Base-by-base conservation (phyloP, 2,113 vertebrate species). In the Pagrus major region DNA sequence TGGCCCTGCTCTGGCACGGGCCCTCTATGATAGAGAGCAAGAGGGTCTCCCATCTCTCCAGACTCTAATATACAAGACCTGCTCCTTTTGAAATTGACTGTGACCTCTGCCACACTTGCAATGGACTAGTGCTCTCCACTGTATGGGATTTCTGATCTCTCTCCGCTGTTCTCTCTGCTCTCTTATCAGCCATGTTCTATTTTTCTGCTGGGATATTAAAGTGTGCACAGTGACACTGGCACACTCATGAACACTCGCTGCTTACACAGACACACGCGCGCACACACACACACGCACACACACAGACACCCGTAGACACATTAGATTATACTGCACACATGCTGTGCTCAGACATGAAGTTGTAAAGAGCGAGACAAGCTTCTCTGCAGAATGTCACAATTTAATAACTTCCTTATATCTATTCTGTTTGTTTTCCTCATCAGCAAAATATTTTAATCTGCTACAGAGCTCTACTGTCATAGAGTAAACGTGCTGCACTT, bases 21-120 rank as follows among this genome's bases (percentile, higher is more conserved):
- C 80, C 84, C 78, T 89, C 86, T 86, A 91, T 93, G 91, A 93
- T 91, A 76, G 90, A 90, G 90, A 92, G 88, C 89, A 92, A 60
- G 58, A 87, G 91, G 86, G 86, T 91, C 88, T 89, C 76, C 77
- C 88, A 78, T 93, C 90, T 91, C 87, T 86, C 84, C 85, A 87
- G 77, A 89, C 91, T 90, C 93, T 91, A 93, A 94, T 93, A 93
- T 90, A 92, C 85, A 89, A 89, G 89, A 86, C 77, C 89, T 90
- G 92, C 88, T 92, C 87, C 88, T 90, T 91, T 88, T 88, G 87
- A 94, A 93, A 94, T 94, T 93, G 92, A 91, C 88, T 94, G 84
- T 93, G 92, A 94, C 92, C 93, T 88, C 87, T 90, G 90, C 76
- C 88, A 92, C 89, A 91, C 88, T 91, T 91, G 88, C 91, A 92